phyloP scores from a whole-genome alignment of 2,113 vertebrate species.

The Podarcis cretensis region DNA sequence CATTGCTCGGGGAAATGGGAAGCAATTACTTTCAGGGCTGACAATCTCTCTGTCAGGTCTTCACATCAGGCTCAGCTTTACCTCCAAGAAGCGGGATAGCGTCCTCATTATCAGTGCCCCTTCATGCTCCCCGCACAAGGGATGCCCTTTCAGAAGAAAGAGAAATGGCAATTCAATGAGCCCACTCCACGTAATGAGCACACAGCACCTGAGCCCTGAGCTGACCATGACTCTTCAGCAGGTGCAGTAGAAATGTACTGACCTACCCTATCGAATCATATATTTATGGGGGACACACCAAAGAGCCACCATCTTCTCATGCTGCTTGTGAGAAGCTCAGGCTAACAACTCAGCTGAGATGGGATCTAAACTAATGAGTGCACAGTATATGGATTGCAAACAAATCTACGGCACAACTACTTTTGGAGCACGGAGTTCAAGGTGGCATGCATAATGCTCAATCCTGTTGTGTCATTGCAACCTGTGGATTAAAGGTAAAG shows the following conservation, averaged over 20 bases:
- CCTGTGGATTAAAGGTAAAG: too few species aligned
- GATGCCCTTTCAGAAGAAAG: background rate
- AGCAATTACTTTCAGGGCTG: constrained; percentile 1
- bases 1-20: background rate
- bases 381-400: background rate
- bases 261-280: background rate
- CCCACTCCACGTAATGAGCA: background rate
- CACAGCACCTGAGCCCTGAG: background rate
- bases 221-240: background rate
- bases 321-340: background rate
- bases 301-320: background rate
- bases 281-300: background rate
- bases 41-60: background rate
- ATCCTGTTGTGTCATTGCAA: too few species aligned
- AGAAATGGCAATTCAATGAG: background rate
- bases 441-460: too few species aligned
- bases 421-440: too few species aligned
- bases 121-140: background rate
- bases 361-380: too few species aligned
- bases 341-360: background rate
- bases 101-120: background rate
- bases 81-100: background rate
- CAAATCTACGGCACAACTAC: background rate
- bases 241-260: background rate
- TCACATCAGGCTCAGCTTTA: background rate